Evolutionary conservation across 2,113 vertebrate genomes (phyloP), one percentile per base, ranked within the genome.

Genomic region (Perca fluviatilis): DNA sequence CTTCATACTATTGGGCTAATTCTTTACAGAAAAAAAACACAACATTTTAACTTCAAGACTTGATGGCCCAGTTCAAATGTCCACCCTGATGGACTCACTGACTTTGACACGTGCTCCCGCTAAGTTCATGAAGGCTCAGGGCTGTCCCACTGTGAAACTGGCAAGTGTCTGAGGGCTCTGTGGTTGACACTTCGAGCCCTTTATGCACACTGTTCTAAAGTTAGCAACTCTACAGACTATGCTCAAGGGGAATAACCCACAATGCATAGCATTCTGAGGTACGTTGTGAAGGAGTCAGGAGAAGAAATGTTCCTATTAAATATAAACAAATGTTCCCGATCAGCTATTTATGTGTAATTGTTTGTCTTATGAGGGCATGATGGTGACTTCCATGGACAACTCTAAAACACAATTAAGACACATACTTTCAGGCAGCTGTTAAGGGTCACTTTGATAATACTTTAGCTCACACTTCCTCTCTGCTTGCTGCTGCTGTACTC

Each of bases 361-460:
- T 43, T 43, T 43, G 40, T 43, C 40, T 43, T 43, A 43, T 43
- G 40, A 40, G 9, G 9, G 40, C 40, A 11, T 3, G 10, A 11
- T 43, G 40, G 10, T 11, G 40, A 11, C 40, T 43, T 43, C 40
- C 9, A 10, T 11, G 40, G 53, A 30, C 57, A 60, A 60, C 25
- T 30, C 56, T 58, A 25, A 30, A 58, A 66, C 66, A 53, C 49
- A 43, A 47, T 27, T 72, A 19, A 13, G 13, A 25, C 61, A 25
- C 40, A 27, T 8, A 19, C 54, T 71, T 46, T 12, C 1, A 53
- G 30, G 21, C 51, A 71, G 70, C 72, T 69, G 79, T 49, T 75
- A 10, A 67, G 50, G 77, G 72, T 66, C 76, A 25, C 77, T 80
- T 23, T 79, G 47, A 66, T 78, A 50, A 67, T 16, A 21, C 68